phyloP scores from a whole-genome alignment of 2,113 vertebrate genomes.

The Haemorhous mexicanus region DNA sequence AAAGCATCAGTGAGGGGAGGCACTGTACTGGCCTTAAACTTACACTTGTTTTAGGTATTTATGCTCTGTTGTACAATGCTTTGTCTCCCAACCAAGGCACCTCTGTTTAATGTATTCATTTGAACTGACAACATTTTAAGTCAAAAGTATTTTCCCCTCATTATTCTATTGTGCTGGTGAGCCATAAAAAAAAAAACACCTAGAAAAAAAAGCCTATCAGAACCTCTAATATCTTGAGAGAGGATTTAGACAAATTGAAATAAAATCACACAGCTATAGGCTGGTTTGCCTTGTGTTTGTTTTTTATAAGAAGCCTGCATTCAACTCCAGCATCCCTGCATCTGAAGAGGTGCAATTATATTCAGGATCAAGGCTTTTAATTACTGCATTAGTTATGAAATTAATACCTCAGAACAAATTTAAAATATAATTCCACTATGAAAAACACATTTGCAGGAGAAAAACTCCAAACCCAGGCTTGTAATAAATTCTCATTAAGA shows the following conservation, averaged over 20 bases:
- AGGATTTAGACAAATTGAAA: neutral
- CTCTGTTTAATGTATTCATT: neutral
- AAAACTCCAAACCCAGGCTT: neutral
- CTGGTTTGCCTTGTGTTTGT: neutral
- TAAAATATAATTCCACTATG: neutral
- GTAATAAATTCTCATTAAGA: constrained; percentile 28
- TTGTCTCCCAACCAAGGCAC: neutral
- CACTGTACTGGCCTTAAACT: neutral
- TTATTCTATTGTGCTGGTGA: neutral
- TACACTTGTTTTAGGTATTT: neutral
- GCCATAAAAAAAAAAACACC: neutral
- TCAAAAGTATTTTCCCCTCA: neutral
- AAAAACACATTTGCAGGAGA: neutral
- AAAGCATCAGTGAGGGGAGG: neutral
- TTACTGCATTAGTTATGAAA: neutral
- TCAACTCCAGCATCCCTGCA: neutral
- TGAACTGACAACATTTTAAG: neutral
- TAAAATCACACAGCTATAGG: neutral
- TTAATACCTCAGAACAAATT: neutral
- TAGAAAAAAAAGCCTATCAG: neutral
- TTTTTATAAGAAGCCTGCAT: neutral
- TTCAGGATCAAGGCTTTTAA: neutral
- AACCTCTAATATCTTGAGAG: neutral
- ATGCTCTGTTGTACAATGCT: neutral
- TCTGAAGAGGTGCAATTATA: neutral